Evolutionary conservation across 2,888 invertebrate species (phyloP).

Genomic region (Pammene aurita): DNA sequence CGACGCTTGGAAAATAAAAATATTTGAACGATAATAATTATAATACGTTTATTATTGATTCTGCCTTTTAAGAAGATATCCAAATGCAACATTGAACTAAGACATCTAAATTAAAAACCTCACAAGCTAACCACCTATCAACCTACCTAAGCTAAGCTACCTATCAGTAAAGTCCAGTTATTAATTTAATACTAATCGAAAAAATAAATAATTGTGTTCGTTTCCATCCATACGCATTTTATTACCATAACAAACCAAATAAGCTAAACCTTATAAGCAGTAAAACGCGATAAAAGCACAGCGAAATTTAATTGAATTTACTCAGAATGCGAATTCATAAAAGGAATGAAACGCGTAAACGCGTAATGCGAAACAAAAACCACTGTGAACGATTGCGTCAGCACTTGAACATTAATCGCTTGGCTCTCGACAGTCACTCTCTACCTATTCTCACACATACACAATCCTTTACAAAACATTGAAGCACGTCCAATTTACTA

Average conservation of each 20-base stretch:
- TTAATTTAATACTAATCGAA: background rate
- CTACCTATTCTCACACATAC: constrained; percentile 43
- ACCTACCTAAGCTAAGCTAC: too few species aligned
- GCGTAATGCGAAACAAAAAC: constrained; percentile 41
- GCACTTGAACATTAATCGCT: constrained; percentile 40
- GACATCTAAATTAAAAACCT: too few species aligned
- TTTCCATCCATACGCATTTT: background rate
- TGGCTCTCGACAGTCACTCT: constrained; percentile 24
- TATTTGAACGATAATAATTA: too few species aligned
- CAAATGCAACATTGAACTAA: too few species aligned
- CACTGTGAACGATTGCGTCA: constrained; percentile 42
- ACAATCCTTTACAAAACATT: constrained; percentile 21
- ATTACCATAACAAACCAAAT: constrained; percentile 10
- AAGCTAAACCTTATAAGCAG: constrained; percentile 15
- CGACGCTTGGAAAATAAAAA: too few species aligned
- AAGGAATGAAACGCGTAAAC: constrained; percentile 40
- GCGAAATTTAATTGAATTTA: constrained; percentile 18
- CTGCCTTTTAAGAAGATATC: too few species aligned
- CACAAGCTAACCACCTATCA: too few species aligned
- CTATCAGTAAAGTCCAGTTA: background rate
- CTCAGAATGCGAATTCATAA: constrained; percentile 29
- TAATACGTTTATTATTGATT: too few species aligned
- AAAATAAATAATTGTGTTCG: background rate
- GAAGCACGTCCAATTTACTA: constrained; percentile 48
- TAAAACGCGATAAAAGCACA: constrained; percentile 15